A percentile compares a stretch with the other conserved stretches of the same genome.
Evolutionary conservation across 2,888 invertebrate genomes (phyloP).

Genomic region (Andrena bicolor): DNA sequence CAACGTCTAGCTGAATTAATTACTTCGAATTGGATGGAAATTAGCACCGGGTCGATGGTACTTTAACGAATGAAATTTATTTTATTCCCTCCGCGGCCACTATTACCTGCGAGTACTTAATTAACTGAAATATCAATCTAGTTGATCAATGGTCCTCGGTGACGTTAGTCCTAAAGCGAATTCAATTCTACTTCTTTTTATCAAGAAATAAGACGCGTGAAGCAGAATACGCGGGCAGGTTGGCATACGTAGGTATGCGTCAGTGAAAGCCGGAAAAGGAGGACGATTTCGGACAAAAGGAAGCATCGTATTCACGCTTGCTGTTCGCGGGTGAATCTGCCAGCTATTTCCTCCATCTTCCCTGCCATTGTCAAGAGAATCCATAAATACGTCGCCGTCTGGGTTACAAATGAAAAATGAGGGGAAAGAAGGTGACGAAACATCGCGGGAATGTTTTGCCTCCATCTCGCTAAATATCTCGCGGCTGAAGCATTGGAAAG

Average conservation of each 20-base stretch:
- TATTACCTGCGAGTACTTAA: not conserved
- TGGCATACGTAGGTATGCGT: not conserved
- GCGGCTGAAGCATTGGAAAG: not conserved
- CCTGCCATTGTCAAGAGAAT: constrained; percentile 73
- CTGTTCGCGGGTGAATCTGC: constrained; percentile 74
- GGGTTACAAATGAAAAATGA: constrained; percentile 50
- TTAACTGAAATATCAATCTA: not conserved
- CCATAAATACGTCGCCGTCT: constrained; percentile 72
- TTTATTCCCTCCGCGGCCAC: not conserved
- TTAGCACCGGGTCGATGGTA: not conserved
- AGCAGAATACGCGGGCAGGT: not conserved
- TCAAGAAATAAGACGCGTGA: not conserved
- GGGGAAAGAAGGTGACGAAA: constrained; percentile 46
- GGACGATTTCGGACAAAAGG: constrained; percentile 29
- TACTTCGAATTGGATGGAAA: not conserved
- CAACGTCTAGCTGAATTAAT: not conserved
- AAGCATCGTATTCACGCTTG: constrained; percentile 27
- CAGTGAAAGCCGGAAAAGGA: not conserved
- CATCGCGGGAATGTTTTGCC: constrained; percentile 41
- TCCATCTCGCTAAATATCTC: not conserved
- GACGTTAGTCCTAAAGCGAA: not conserved
- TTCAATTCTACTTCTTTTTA: not conserved
- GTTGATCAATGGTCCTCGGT: not conserved
- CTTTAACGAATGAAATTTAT: not conserved
- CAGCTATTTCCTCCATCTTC: constrained; percentile 71